Conservation (phyloP, 2,888 invertebrate genomes). For the Leucophenga montana region DNA sequence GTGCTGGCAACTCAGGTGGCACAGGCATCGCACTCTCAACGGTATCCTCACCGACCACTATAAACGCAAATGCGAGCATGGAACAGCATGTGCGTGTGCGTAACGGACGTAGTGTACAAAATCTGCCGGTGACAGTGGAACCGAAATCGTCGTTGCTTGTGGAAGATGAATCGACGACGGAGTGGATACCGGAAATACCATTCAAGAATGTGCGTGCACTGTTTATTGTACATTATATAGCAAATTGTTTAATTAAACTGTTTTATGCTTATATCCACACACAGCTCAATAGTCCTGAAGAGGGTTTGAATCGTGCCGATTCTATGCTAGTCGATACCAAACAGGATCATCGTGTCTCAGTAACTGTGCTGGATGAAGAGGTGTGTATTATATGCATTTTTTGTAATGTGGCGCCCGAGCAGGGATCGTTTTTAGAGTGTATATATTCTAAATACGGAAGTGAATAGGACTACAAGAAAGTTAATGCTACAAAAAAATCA, state of each 20-base stretch:
- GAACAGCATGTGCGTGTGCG: slow-evolving; percentile 51
- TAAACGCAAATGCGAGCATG: slow-evolving; percentile 50
- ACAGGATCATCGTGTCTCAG: slow-evolving; percentile 67
- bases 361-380: slow-evolving; percentile 71
- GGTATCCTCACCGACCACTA: slow-evolving; percentile 60
- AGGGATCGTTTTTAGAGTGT: too few relatives aligned
- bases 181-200: slow-evolving; percentile 94
- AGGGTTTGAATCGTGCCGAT: slow-evolving; percentile 67
- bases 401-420: too few relatives aligned
- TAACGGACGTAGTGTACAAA: slow-evolving; percentile 59
- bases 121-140: slow-evolving; percentile 44
- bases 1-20: slow-evolving; percentile 12
- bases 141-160: slow-evolving; percentile 76
- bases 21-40: slow-evolving; percentile 47
- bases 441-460: too few relatives aligned
- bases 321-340: slow-evolving; percentile 68
- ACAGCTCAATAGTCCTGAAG: slow-evolving; percentile 71
- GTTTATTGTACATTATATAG: background rate
- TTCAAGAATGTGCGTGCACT: slow-evolving; percentile 84
- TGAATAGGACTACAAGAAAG: too few relatives aligned
- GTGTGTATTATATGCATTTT: too few relatives aligned
- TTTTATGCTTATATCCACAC: slow-evolving; percentile 8
- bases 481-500: too few relatives aligned
- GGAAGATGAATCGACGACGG: slow-evolving; percentile 85
- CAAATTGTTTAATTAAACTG: slow-evolving; percentile 11